Evolutionary conservation across 1,140 invertebrate species (phyloP), one percentile per base, ranked within the genome.

Genomic region (Asbolus verrucosus): DNA sequence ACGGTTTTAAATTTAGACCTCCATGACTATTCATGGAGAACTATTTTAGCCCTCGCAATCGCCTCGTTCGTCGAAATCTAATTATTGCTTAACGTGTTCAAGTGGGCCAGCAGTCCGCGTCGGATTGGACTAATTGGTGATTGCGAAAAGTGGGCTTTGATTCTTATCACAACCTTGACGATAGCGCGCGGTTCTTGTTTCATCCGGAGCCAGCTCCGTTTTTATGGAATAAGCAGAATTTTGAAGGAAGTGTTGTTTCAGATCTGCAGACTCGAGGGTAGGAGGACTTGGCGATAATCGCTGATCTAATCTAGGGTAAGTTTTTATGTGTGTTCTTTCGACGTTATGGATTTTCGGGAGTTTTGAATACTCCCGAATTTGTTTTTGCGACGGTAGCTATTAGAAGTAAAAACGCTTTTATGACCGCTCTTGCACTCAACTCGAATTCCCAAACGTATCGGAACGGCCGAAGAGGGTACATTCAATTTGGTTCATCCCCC

Each of bases 221-320:
- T 4, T 30, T 30, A 21, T 21, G 19, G 46, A 54, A 19, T 54
- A 54, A 54, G 46, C 46, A 21, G 27, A 54, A 39, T 60, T 27
- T 43, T 21, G 27, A 54, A 11, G 27, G 27, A 54, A 54, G 46
- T 54, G 46, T 73, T 73, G 67, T 73, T 73, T 54, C 71, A 73
- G 71, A 61, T 62, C 43, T 39, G 24, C 15, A 31, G 24, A 31
- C 63, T 63, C 63, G 16, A 50, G 59, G 59, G 43, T 50, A 65
- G 27, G 41, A 62, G 60, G 54, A 65, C 41, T 63, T 70, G 43
- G 67, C 71, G 71, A 72, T 61, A 39, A 31, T 62, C 67, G 65
- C 71, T 73, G 62, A 70, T 73, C 63, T 69, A 60, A 70, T 70
- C 59, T 62, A 70, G 65, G 71, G 71, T 73, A 65, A 73, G 71